These are phyloP conservation scores for honey bee (Apis mellifera) DNA, from an alignment of 1,140 invertebrate genomes.

Conservation along the genomic window DNA sequence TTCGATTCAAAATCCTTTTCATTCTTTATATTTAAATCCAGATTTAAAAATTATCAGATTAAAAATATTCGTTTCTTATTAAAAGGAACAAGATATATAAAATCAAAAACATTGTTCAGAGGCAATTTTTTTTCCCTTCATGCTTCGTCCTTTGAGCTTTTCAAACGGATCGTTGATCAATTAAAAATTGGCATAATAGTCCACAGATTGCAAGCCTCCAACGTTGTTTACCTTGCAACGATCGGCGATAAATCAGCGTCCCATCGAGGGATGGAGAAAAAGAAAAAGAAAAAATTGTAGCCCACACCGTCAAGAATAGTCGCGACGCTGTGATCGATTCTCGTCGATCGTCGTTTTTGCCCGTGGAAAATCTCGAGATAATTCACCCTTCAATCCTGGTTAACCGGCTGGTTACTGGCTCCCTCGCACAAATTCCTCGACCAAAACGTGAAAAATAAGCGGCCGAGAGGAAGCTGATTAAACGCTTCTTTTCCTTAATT, in stretches of 20 bases:
- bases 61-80: no score
- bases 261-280: slow-evolving; percentile 40
- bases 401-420: slow-evolving; percentile 5
- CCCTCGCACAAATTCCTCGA: slow-evolving; percentile 17
- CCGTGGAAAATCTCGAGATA: slow-evolving; percentile 35
- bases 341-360: neutral
- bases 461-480: neutral
- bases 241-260: slow-evolving; percentile 70
- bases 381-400: slow-evolving; percentile 33
- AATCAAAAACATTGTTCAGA: no score
- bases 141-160: slow-evolving; percentile 41
- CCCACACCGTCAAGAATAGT: slow-evolving; percentile 58
- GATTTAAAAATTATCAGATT: no score
- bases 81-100: no score
- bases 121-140: neutral
- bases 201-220: slow-evolving; percentile 72
- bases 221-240: slow-evolving; percentile 65
- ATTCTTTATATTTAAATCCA: neutral
- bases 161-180: slow-evolving; percentile 69
- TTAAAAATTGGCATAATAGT: slow-evolving; percentile 75
- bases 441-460: slow-evolving; percentile 18
- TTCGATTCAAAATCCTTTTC: neutral
- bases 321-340: slow-evolving; percentile 56
- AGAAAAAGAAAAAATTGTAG: slow-evolving; percentile 30
- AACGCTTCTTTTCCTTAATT: slow-evolving; percentile 8